Base-by-base conservation (phyloP, 2,797 vertebrate genomes). In the Hephaestus fuliginosus region DNA sequence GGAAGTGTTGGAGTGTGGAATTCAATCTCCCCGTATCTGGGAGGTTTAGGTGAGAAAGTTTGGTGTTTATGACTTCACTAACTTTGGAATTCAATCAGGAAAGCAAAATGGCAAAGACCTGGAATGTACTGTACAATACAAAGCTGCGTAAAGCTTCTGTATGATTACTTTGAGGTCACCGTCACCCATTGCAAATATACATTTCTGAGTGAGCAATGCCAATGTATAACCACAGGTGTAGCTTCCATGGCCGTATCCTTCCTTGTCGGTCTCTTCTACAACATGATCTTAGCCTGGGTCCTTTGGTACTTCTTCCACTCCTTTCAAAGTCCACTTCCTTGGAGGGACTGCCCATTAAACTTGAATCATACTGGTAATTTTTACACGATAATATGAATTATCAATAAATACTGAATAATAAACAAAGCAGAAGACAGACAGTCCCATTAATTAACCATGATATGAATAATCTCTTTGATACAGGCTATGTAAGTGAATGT, bases 241-340 rank as follows among this genome's bases (percentile, higher is more conserved):
- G 93, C 89, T 55, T 94, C 95, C 0, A 72, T 97, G 94, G 43
- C 86, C 0, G 90, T 95, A 13, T 96, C 96, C 0, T 88, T 96
- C 81, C 82, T 96, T 53, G 87, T 97, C 69, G 86, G 95, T 68
- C 71, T 96, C 18, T 97, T 96, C 88, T 97, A 97, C 84, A 97
- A 96, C 87, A 95, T 93, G 0, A 93, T 97, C 83, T 83, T 97
- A 74, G 89, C 93, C 25, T 97, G 96, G 97, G 92, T 97, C 73
- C 87, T 97, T 69, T 97, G 97, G 96, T 97, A 96, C 88, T 92
- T 97, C 61, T 92, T 96, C 79, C 94, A 97, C 82, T 97, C 96
- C 58, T 97, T 97, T 90, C 96, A 96, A 91, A 78, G 92, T 36
- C 96, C 96, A 0, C 94, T 97, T 78, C 96, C 97, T 60, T 97